Evolutionary conservation across 2,888 invertebrate species (phyloP).

Genomic region (Amiota mariae): DNA sequence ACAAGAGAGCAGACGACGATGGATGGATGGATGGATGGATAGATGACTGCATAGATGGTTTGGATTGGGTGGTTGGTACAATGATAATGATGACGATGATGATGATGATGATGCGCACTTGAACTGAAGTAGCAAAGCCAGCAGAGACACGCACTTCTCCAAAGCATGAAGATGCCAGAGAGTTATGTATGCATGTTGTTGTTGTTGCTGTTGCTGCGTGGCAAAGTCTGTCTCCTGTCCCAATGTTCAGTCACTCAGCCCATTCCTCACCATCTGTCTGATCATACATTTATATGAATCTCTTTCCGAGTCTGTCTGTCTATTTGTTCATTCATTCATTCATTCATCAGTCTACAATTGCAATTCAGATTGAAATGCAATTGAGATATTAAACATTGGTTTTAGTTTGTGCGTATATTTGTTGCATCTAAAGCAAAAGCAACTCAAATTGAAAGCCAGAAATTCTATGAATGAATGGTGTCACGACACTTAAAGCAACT

Average conservation of each 20-base stretch:
- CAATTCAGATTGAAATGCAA: slow-evolving; percentile 59
- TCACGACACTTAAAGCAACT: slow-evolving; percentile 47
- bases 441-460: not conserved
- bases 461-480: slow-evolving; percentile 45
- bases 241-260: too few species aligned
- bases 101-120: slow-evolving; percentile 15
- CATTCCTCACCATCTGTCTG: not conserved
- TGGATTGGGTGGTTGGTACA: too few species aligned
- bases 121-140: not conserved
- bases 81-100: slow-evolving; percentile 21
- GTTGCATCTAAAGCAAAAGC: not conserved
- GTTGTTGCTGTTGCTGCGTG: not conserved
- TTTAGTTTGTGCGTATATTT: slow-evolving; percentile 18
- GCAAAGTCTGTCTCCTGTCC: too few species aligned
- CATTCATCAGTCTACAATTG: slow-evolving; percentile 32
- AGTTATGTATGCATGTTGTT: not conserved
- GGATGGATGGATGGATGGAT: slow-evolving; percentile 10
- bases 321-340: slow-evolving; percentile 42
- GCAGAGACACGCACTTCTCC: slow-evolving; percentile 8
- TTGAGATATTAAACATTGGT: slow-evolving; percentile 58
- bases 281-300: not conserved
- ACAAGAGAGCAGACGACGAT: not conserved
- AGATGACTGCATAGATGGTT: not conserved
- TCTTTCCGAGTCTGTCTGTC: slow-evolving; percentile 28
- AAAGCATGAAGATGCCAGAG: not conserved